phyloP scores from a whole-genome alignment of 2,797 vertebrate species.

The Melanotaenia pygmaea region DNA sequence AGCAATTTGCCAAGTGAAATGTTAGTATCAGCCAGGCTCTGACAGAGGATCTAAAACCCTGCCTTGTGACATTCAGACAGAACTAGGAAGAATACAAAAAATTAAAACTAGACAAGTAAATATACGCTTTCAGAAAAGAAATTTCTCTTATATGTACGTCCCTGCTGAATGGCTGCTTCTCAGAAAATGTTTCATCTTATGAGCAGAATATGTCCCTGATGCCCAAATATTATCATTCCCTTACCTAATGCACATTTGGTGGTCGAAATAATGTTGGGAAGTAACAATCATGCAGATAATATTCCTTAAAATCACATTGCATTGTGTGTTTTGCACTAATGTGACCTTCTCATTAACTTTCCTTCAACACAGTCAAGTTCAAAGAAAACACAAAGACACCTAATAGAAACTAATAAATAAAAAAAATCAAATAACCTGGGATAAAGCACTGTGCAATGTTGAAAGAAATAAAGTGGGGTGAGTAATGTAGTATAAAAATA shows the following conservation, averaged over 20 bases:
- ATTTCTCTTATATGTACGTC: not conserved
- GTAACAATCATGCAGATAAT: conserved; percentile 23
- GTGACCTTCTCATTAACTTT: conserved; percentile 4
- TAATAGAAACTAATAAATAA: conserved; percentile 3
- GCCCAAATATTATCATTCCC: not conserved
- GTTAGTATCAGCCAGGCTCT: not conserved
- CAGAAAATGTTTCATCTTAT: not conserved
- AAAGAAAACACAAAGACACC: conserved; percentile 21
- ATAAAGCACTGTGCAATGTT: not conserved
- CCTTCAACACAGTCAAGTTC: conserved; percentile 10
- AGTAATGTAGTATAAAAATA: conserved; percentile 12
- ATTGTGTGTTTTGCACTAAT: conserved; percentile 29
- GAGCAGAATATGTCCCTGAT: not conserved
- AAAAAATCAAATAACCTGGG: conserved; percentile 29
- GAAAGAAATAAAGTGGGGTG: conserved; percentile 27
- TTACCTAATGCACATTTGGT: not conserved
- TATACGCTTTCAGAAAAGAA: not conserved
- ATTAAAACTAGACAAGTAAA: not conserved
- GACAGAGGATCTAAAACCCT: conserved; percentile 4
- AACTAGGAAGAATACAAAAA: conserved; percentile 11
- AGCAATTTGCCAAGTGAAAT: conserved; percentile 19
- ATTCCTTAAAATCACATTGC: conserved; percentile 44
- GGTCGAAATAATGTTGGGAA: conserved; percentile 19
- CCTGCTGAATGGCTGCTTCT: not conserved
- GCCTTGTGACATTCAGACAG: conserved; percentile 3